Conservation (phyloP, 1,140 invertebrate genomes). For the Drosophila punjabiensis region DNA sequence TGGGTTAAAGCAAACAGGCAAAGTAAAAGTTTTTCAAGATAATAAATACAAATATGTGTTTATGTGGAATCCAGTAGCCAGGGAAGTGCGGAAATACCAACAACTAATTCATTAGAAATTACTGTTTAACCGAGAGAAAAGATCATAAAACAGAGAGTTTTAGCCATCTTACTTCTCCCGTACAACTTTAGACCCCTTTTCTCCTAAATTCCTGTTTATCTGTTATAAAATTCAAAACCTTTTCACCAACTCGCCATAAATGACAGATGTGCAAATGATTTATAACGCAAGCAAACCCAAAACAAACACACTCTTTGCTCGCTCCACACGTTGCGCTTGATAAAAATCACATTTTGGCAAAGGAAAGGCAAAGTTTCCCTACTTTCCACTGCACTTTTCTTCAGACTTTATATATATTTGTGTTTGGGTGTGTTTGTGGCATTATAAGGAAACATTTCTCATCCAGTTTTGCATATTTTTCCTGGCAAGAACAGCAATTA, state of each 20-base stretch:
- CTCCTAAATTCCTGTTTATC: conserved; percentile 6
- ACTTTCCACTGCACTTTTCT: conserved; percentile 1
- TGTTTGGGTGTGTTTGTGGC: conserved; percentile 29
- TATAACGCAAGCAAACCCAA: conserved; percentile 44
- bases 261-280: conserved; percentile 71
- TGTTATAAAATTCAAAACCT: conserved; percentile 18
- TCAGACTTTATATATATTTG: too few relatives aligned
- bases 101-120: background rate
- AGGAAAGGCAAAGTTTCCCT: conserved; percentile 25
- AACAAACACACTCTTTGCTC: conserved; percentile 22
- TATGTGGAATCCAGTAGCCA: background rate
- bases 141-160: background rate
- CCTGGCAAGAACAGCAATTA: conserved; percentile 72
- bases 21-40: conserved; percentile 46
- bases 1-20: conserved; percentile 23
- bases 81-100: background rate
- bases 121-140: too few relatives aligned
- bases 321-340: conserved; percentile 66
- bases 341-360: conserved; percentile 75
- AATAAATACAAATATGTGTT: conserved; percentile 46
- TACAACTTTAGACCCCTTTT: background rate
- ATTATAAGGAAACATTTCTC: conserved; percentile 79
- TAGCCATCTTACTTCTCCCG: background rate
- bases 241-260: conserved; percentile 24
- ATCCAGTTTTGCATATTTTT: conserved; percentile 66